Evolutionary conservation across 2,888 invertebrate genomes (phyloP).

Genomic region (Aelia acuminata): DNA sequence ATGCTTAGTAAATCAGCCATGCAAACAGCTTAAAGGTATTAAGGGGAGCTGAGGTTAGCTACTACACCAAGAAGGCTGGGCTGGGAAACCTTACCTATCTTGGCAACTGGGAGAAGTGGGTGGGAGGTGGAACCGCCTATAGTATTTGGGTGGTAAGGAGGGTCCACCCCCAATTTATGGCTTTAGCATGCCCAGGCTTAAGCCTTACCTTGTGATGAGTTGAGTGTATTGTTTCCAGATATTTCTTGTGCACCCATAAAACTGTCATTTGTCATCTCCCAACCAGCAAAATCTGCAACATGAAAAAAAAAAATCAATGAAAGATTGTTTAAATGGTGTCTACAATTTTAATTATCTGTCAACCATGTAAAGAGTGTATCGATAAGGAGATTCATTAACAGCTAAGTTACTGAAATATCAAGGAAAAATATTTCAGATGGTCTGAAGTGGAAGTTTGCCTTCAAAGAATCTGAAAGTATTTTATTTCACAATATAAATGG

Average conservation of each 20-base stretch:
- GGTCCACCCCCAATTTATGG: neutral
- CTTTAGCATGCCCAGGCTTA: constrained; percentile 51
- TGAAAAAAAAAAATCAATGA: constrained; percentile 8
- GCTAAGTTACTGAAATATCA: too few species aligned
- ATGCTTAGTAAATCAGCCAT: constrained; percentile 31
- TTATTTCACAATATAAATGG: too few species aligned
- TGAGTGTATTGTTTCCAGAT: constrained; percentile 52
- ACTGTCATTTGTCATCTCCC: constrained; percentile 60
- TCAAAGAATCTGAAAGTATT: too few species aligned
- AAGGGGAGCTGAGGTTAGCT: constrained; percentile 34
- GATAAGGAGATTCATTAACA: too few species aligned
- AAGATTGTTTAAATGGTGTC: too few species aligned
- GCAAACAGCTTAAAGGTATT: constrained; percentile 54
- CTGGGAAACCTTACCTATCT: constrained; percentile 54
- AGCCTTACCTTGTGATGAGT: constrained; percentile 58
- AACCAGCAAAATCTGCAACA: constrained; percentile 51
- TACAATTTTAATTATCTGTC: too few species aligned
- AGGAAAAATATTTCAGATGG: too few species aligned
- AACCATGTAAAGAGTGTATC: too few species aligned
- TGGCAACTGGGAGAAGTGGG: neutral
- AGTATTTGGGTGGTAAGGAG: neutral
- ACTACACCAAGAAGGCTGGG: constrained; percentile 57
- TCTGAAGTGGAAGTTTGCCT: too few species aligned
- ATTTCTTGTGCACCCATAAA: constrained; percentile 58
- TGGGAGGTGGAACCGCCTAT: neutral